Conservation (phyloP, 2,888 invertebrate genomes). For the Clepsis dumicolana region DNA sequence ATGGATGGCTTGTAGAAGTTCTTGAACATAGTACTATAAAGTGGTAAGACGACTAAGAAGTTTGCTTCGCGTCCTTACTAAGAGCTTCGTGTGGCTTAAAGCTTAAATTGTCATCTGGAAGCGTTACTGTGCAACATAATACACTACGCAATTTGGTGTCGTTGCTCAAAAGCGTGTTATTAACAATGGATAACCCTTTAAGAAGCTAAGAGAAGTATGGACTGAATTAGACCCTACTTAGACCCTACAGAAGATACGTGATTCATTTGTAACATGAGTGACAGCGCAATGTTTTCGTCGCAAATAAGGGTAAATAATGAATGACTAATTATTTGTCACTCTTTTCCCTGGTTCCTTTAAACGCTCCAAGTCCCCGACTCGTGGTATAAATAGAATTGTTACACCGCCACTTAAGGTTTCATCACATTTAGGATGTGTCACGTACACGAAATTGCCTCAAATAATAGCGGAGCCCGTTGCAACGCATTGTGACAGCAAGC, state of each 20-base stretch:
- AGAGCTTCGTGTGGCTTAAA: not conserved
- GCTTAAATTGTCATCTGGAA: not conserved
- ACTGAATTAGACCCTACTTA: too few relatives aligned
- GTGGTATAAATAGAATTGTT: constrained; percentile 4
- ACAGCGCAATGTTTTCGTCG: not conserved
- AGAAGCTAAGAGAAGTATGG: too few relatives aligned
- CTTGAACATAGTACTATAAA: not conserved
- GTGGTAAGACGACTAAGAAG: not conserved
- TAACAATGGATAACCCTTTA: too few relatives aligned
- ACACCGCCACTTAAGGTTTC: constrained; percentile 43
- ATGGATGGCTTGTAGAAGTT: not conserved
- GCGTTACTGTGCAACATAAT: not conserved
- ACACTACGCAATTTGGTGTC: not conserved
- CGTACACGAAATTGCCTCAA: constrained; percentile 41
- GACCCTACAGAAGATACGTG: too few relatives aligned
- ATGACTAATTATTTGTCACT: too few relatives aligned
- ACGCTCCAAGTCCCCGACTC: not conserved
- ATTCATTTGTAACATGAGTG: too few relatives aligned
- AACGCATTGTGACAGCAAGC: constrained; percentile 46
- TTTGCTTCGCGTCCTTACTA: not conserved
- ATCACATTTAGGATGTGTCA: constrained; percentile 41
- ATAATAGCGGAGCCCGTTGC: constrained; percentile 37
- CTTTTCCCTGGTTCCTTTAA: not conserved
- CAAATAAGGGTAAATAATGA: not conserved
- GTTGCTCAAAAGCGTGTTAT: not conserved